Conservation (phyloP, 1,140 invertebrate genomes). For the Diachasmimorpha longicaudata region DNA sequence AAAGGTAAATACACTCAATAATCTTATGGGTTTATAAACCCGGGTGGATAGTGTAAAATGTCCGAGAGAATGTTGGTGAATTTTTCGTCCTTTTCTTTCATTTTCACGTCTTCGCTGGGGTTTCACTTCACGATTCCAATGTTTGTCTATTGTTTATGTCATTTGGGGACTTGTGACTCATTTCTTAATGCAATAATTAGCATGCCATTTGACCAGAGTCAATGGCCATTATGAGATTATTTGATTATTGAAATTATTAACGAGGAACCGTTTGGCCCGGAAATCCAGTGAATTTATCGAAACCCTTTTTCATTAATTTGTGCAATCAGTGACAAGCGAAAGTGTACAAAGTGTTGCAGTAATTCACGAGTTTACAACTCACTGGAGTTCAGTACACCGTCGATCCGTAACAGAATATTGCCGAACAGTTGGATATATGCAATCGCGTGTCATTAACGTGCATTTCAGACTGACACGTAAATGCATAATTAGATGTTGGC, state of each 20-base stretch:
- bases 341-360: background rate
- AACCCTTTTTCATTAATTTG: background rate
- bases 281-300: too few relatives aligned
- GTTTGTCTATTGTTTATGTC: too few relatives aligned
- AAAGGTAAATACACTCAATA: slow-evolving; percentile 6
- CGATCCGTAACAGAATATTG: slow-evolving; percentile 19
- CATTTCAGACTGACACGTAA: background rate
- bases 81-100: background rate
- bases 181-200: too few relatives aligned
- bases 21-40: background rate
- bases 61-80: background rate
- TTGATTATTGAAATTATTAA: too few relatives aligned
- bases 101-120: background rate
- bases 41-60: background rate
- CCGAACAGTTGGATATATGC: background rate
- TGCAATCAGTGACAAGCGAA: background rate
- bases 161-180: too few relatives aligned
- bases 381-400: background rate
- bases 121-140: background rate
- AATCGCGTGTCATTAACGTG: slow-evolving; percentile 13
- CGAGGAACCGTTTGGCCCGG: too few relatives aligned
- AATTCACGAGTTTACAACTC: background rate
- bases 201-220: too few relatives aligned
- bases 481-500: background rate
- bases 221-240: too few relatives aligned